Evolutionary conservation across 2,888 invertebrate genomes (phyloP).

Genomic region (Eupithecia vulgata): DNA sequence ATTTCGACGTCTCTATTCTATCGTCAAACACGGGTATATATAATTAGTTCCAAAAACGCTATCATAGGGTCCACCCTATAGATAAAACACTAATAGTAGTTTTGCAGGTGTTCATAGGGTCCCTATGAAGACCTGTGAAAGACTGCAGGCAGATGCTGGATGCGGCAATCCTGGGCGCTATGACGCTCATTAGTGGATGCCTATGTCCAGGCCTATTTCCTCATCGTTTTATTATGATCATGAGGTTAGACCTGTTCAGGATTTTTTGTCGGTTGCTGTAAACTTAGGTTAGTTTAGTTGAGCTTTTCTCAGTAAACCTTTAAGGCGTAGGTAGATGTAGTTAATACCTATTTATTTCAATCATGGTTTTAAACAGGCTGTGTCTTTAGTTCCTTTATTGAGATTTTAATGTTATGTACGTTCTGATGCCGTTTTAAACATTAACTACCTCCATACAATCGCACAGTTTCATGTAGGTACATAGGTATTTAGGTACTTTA

Average conservation of each 20-base stretch:
- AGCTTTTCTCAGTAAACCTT: neutral
- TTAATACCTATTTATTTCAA: neutral
- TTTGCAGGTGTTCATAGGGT: no score
- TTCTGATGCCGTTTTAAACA: neutral
- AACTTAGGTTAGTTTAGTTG: neutral
- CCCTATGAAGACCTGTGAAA: no score
- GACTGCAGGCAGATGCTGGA: no score
- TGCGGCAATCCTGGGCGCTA: no score
- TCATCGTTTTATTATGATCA: no score
- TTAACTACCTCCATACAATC: neutral
- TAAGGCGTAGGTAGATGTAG: neutral
- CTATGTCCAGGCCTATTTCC: neutral
- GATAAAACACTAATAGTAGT: no score
- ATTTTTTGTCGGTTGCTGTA: neutral
- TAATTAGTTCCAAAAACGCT: neutral
- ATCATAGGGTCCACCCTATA: neutral
- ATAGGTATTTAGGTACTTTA: neutral
- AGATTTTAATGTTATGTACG: neutral
- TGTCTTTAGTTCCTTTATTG: slow-evolving; percentile 21
- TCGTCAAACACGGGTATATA: no score
- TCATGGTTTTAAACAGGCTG: slow-evolving; percentile 16
- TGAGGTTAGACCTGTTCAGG: neutral
- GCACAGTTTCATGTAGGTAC: neutral
- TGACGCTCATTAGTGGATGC: no score
- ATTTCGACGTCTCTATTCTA: no score